Evolutionary conservation across 2,113 vertebrate genomes (phyloP), one percentile per base, ranked within the genome.

Genomic region (Prochilodus magdalenae): DNA sequence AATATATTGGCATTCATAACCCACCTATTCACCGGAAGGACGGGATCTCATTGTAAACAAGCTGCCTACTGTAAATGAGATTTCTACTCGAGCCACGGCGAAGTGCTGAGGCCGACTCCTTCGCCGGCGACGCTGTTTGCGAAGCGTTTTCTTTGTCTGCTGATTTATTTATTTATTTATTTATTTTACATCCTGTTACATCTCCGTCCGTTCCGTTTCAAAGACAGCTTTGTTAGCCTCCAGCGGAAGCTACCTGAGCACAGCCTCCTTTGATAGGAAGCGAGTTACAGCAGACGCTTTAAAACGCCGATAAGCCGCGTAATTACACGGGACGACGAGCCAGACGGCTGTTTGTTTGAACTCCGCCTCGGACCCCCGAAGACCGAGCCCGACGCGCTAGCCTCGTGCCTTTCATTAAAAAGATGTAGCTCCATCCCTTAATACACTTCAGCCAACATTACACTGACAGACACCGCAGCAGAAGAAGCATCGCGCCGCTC

Each of bases 381-480:
- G 51, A 77, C 36, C n/a, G 22, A 24, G 65, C 65, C 76, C 4
- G 63, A 12, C 11, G 26, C 44, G 20, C 51, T 11, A 5, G 26
- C 49, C 60, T 77, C n/a, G 18, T 12, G 57, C 67, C 71, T 66
- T 72, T 81, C 66, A 65, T 75, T 57, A 81, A 81, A 66, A 24
- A 53, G 87, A 79, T 73, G 40, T 18, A 40, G 55, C 79, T 80
- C 57, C 72, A 80, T 86, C 77, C 75, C 47, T 84, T 82, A 82
- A 86, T 89, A 87, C 89, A 86, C 77, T 44, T 74, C 80, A 84
- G 44, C 79, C 67, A 75, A 36, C 74, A 86, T 88, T 84, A 80
- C 87, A 83, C 86, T 78, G 88, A 90, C 82, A 81, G 66, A 75
- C 44, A 33, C 81, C 55, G 72, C 53, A 22, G 70, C 47, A 59